These are phyloP conservation scores for Cacoxenus indagator DNA, from an alignment of 2,888 invertebrate species.

Conservation along the genomic window DNA sequence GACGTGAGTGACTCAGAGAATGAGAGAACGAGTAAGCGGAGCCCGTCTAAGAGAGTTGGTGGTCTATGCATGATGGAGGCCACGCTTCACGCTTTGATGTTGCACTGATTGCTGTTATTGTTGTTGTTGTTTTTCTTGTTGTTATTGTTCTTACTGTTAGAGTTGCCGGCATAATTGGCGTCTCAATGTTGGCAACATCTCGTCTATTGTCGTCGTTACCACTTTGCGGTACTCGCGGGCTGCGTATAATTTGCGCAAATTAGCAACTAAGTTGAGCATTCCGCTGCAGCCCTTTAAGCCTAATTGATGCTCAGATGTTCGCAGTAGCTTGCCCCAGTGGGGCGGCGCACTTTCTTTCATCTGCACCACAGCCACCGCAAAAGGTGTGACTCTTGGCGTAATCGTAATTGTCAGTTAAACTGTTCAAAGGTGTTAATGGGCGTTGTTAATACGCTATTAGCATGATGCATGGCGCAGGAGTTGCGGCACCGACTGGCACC, in stretches of 20 bases:
- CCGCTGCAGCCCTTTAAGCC: conserved; percentile 51
- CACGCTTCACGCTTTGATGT: conserved; percentile 48
- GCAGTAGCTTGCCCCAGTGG: no score
- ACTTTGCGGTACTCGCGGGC: conserved; percentile 60
- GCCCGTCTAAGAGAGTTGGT: conserved; percentile 21
- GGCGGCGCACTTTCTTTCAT: neutral
- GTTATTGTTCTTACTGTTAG: neutral
- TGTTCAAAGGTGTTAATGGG: conserved; percentile 11
- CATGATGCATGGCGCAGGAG: conserved; percentile 21
- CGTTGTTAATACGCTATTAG: conserved; percentile 28
- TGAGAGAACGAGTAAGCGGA: conserved; percentile 17
- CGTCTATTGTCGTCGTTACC: conserved; percentile 25
- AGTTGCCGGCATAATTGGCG: conserved; percentile 58
- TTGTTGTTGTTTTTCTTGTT: conserved; percentile 46
- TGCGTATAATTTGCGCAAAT: conserved; percentile 62
- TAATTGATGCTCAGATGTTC: conserved; percentile 57
- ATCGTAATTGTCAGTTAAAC: conserved; percentile 2
- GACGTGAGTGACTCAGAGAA: neutral
- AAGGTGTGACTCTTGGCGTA: conserved; percentile 36
- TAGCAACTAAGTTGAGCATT: conserved; percentile 50
- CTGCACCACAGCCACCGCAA: conserved; percentile 23
- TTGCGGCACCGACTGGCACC: conserved; percentile 11
- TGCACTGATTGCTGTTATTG: conserved; percentile 54
- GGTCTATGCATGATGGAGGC: conserved; percentile 1
- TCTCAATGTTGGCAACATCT: conserved; percentile 43